Conservation (phyloP, 2,888 invertebrate genomes). For the Hemaris fuciformis region DNA sequence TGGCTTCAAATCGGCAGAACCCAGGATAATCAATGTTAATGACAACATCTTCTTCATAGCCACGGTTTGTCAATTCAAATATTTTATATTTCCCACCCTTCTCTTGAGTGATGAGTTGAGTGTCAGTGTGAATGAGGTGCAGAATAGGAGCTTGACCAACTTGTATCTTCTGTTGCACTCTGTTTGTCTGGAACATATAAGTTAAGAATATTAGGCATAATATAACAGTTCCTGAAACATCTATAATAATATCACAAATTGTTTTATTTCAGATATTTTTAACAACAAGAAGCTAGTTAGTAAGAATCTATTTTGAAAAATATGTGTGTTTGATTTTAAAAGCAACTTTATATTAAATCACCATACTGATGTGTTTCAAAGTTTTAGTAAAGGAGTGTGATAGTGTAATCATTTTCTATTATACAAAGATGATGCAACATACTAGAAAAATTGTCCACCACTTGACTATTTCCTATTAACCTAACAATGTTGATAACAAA, state of each 20-base stretch:
- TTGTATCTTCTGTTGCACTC: slow-evolving; percentile 84
- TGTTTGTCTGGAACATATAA: slow-evolving; percentile 83
- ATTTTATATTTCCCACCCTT: slow-evolving; percentile 86
- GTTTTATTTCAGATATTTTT: no score
- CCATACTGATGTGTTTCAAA: no score
- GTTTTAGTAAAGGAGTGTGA: no score
- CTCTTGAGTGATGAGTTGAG: slow-evolving; percentile 86
- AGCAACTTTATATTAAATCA: no score
- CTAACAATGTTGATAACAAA: no score
- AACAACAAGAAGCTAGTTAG: no score
- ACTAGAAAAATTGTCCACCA: background rate
- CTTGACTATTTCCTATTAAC: background rate
- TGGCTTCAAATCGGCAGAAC: slow-evolving; percentile 85
- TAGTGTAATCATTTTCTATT: no score
- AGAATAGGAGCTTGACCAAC: slow-evolving; percentile 85
- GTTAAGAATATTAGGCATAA: slow-evolving; percentile 5
- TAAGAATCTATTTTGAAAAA: no score
- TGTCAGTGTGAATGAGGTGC: slow-evolving; percentile 81
- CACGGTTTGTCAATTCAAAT: slow-evolving; percentile 83
- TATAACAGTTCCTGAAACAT: background rate
- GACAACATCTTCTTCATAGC: slow-evolving; percentile 81
- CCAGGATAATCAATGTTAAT: slow-evolving; percentile 84
- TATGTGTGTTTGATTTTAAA: no score
- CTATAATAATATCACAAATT: background rate
- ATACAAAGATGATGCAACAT: background rate